Percentiles rank a stretch among this genome's conserved stretches.
phyloP scores from a whole-genome alignment of 2,113 vertebrate genomes.

The Pseudopipra pipra region DNA sequence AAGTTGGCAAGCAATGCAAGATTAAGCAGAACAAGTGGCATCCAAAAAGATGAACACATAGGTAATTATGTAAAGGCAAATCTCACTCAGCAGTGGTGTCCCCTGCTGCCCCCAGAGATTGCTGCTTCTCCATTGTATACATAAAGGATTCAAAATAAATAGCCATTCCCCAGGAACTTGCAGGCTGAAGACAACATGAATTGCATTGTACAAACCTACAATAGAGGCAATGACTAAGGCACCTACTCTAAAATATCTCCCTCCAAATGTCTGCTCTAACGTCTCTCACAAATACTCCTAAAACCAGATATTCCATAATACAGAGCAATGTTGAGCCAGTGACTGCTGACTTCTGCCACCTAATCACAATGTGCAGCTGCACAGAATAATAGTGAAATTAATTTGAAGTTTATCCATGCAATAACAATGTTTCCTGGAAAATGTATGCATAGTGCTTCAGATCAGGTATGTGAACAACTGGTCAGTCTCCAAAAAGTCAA shows the following conservation, averaged over 20 bases:
- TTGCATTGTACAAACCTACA: background rate
- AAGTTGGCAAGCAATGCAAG: background rate
- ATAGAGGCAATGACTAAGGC: background rate
- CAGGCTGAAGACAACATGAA: background rate
- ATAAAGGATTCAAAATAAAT: background rate
- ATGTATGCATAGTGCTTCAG: background rate
- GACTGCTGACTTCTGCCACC: background rate
- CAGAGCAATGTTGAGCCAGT: background rate
- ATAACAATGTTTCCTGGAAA: background rate
- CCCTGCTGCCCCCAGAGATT: background rate
- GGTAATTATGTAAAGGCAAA: background rate
- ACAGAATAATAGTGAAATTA: background rate
- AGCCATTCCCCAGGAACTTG: background rate
- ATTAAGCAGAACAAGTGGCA: background rate
- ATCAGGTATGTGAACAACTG: background rate
- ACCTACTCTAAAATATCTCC: background rate
- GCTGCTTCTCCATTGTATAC: background rate
- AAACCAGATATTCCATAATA: background rate
- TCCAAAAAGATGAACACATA: background rate
- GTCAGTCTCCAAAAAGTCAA: background rate
- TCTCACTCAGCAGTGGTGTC: background rate
- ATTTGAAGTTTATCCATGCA: background rate
- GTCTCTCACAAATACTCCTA: background rate
- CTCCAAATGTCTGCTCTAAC: background rate
- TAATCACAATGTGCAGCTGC: background rate